These are phyloP conservation scores for Pteromalus puparum DNA, from an alignment of 1,140 invertebrate genomes.

Conservation along the genomic window DNA sequence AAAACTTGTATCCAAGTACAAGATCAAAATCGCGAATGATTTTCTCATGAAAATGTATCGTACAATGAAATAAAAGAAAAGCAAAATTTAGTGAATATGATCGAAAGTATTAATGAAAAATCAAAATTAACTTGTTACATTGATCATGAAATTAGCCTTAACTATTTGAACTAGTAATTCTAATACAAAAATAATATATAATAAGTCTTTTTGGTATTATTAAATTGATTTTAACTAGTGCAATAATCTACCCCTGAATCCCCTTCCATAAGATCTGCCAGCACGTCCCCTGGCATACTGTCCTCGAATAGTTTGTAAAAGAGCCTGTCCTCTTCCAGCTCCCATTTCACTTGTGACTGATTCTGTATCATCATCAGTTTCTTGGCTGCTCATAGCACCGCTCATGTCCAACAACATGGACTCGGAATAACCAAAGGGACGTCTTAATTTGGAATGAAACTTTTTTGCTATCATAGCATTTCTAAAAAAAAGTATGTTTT, in stretches of 20 bases:
- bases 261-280: slow-evolving; percentile 15
- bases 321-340: slow-evolving; percentile 54
- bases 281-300: slow-evolving; percentile 17
- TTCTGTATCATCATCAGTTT: slow-evolving; percentile 49
- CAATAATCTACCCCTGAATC: slow-evolving; percentile 40
- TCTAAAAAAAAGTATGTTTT: slow-evolving; percentile 13
- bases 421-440: slow-evolving; percentile 56
- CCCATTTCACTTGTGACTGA: slow-evolving; percentile 55
- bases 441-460: slow-evolving; percentile 29
- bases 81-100: background rate
- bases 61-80: background rate
- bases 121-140: background rate
- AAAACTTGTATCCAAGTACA: background rate
- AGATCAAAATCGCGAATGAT: background rate
- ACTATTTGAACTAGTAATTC: background rate
- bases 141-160: background rate
- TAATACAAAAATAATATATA: background rate
- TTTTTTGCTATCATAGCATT: slow-evolving; percentile 27
- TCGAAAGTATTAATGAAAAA: background rate
- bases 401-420: slow-evolving; percentile 52
- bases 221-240: background rate
- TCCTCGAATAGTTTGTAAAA: background rate
- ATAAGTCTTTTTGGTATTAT: slow-evolving; percentile 4
- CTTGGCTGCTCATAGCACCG: background rate
- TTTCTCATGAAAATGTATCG: background rate